Conservation (phyloP, 2,113 vertebrate species). For the Pavo muticus region DNA sequence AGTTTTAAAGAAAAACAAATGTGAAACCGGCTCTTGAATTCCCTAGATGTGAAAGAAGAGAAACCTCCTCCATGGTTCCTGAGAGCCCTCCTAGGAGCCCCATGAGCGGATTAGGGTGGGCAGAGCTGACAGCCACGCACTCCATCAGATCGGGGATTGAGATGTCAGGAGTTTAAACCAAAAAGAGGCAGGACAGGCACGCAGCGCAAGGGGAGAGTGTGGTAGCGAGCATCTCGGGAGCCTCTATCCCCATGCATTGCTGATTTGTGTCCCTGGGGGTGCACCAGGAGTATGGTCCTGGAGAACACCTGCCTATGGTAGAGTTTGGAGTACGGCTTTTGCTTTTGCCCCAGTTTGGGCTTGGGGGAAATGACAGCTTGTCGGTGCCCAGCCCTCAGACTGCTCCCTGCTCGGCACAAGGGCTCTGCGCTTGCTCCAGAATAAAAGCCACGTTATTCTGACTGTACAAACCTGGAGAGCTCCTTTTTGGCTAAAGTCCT, state of each 20-base stretch:
- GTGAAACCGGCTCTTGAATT: conserved; percentile 21
- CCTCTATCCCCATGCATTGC: neutral
- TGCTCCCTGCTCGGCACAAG: rapidly evolving
- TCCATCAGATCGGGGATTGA: neutral
- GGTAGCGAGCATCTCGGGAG: neutral
- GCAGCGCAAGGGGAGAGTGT: neutral
- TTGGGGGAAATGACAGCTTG: neutral
- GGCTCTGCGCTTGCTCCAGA: neutral
- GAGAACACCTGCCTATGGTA: neutral
- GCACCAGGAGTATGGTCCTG: rapidly evolving
- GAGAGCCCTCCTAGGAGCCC: neutral
- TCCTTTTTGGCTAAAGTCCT: neutral
- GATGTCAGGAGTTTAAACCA: neutral
- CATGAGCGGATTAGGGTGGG: neutral
- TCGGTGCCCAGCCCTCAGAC: rapidly evolving
- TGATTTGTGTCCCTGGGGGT: neutral
- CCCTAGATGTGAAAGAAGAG: conserved; percentile 36
- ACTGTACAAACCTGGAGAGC: neutral
- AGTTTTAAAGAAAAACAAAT: conserved; percentile 66
- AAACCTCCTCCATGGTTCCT: neutral
- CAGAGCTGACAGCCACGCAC: neutral
- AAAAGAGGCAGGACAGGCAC: neutral
- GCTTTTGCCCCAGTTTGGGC: conserved; percentile 23
- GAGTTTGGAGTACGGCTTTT: neutral
- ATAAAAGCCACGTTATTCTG: neutral